Evolutionary conservation across 1,140 invertebrate species (phyloP).

Genomic region (Pachypsylla venusta): DNA sequence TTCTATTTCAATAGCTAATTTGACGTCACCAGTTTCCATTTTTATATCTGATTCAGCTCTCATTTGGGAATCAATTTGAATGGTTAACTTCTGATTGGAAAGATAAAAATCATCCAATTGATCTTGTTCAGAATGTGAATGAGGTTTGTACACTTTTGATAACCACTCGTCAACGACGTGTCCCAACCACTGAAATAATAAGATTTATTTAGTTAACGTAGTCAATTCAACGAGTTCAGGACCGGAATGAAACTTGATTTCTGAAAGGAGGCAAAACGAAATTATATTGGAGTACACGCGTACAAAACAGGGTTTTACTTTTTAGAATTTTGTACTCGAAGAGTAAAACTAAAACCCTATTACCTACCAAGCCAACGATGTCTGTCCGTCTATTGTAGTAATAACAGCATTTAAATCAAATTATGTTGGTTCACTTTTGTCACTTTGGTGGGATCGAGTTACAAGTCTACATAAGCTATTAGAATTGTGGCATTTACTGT

Average conservation of each 20-base stretch:
- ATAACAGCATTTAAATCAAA: no score
- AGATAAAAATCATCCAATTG: slow-evolving; percentile 1
- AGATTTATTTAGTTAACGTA: slow-evolving; percentile 10
- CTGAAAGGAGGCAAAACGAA: background rate
- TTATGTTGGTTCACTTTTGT: no score
- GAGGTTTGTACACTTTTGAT: slow-evolving; percentile 46
- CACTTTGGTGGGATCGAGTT: no score
- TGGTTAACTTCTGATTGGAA: background rate
- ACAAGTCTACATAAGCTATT: no score
- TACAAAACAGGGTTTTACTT: background rate
- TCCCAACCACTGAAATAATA: slow-evolving; percentile 52
- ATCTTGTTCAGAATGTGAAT: slow-evolving; percentile 8
- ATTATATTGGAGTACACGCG: background rate
- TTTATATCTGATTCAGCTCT: no score
- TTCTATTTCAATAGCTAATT: no score
- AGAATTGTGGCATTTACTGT: no score
- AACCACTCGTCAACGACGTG: slow-evolving; percentile 70
- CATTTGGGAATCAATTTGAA: background rate
- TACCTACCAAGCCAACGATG: background rate
- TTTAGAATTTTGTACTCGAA: background rate
- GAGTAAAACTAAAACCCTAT: background rate
- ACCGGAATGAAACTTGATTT: background rate
- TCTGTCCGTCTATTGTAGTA: no score
- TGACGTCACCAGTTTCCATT: no score
- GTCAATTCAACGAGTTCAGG: no score